Percentiles rank a stretch among this genome's conserved stretches.
Evolutionary conservation across 2,797 vertebrate species (phyloP).

Genomic region (Adelosebastes latens): DNA sequence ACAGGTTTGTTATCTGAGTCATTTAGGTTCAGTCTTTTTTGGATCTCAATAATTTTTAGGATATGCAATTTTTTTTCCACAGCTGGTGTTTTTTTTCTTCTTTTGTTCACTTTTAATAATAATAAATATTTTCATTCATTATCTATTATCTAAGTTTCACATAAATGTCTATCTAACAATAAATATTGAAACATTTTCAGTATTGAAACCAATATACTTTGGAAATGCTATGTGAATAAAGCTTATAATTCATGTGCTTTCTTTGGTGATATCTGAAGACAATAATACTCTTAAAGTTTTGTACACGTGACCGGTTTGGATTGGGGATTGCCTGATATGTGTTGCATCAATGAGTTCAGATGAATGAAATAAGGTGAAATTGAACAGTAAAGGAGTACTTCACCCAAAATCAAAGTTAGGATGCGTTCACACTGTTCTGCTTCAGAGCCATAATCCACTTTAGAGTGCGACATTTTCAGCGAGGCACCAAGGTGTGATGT

Average conservation of each 20-base stretch:
- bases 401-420: slow-evolving; percentile 17
- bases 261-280: neutral
- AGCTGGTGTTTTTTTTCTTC: neutral
- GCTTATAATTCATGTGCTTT: neutral
- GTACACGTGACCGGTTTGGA: neutral
- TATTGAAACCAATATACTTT: neutral
- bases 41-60: neutral
- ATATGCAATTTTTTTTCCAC: neutral
- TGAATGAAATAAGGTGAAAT: slow-evolving; percentile 27
- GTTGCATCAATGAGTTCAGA: slow-evolving; percentile 19
- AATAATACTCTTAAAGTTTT: neutral
- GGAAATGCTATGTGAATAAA: neutral
- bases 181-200: neutral
- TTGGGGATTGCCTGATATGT: neutral
- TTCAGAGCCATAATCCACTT: neutral
- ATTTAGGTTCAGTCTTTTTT: neutral
- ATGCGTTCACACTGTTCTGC: neutral
- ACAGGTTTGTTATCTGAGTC: neutral
- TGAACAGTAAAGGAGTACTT: slow-evolving; percentile 52
- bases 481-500: neutral
- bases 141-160: neutral
- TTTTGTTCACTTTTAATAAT: neutral
- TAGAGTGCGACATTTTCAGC: neutral
- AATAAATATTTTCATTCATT: neutral
- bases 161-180: neutral